Conservation (phyloP, 2,797 vertebrate species). For the Muscicapa comitata region DNA sequence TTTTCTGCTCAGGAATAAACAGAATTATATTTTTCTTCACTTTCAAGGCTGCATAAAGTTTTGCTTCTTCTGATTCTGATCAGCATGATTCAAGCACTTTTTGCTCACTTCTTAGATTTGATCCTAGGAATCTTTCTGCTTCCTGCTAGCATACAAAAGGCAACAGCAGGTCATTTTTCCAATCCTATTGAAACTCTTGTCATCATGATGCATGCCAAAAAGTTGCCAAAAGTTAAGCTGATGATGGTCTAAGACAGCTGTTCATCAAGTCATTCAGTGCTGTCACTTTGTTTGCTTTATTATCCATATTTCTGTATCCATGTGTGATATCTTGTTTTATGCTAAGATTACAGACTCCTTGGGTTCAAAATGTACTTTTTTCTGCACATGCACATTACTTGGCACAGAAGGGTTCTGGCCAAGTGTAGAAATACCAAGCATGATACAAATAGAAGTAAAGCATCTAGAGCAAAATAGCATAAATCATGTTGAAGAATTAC, state of each 20-base stretch:
- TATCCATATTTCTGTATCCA: not conserved
- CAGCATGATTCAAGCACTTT: not conserved
- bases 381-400: not conserved
- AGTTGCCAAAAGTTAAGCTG: not conserved
- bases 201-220: not conserved
- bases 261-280: not conserved
- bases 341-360: not conserved
- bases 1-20: not conserved
- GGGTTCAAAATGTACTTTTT: not conserved
- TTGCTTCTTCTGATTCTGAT: not conserved
- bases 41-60: not conserved
- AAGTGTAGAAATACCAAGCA: not conserved
- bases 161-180: not conserved
- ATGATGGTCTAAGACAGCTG: not conserved
- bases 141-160: not conserved
- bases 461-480: not conserved
- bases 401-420: not conserved
- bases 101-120: not conserved
- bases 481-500: not conserved
- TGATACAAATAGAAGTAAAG: not conserved
- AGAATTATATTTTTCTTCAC: not conserved
- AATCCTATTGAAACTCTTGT: not conserved
- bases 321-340: not conserved
- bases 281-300: not conserved
- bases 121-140: not conserved